Base-by-base conservation (phyloP, 1,140 invertebrate genomes). In the Zaprionus ghesquierei region DNA sequence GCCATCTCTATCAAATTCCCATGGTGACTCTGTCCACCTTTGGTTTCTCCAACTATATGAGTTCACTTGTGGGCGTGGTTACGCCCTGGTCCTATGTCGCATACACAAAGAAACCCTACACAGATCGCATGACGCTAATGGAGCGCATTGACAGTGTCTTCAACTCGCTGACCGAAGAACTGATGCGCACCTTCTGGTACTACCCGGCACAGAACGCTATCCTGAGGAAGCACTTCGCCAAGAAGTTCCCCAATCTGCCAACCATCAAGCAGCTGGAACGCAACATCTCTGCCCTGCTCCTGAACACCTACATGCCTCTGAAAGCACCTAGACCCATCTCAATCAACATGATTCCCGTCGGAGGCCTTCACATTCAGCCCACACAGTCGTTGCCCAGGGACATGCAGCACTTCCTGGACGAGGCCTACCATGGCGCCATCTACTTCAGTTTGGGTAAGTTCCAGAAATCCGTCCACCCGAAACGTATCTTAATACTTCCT, bases 391-490 rank as follows among this genome's bases (percentile, higher is more conserved):
- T 93, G 60, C 91, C 93, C 2, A 22, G 76, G 20, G 75, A 70
- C 8, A 71, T 90, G 5, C 63, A 90, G 15, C 58, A 25, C 41
- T 90, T 90, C 41, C 44, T 93, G 0, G 92, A 93, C 62, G 84
- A 79, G 2, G 91, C 93, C 0, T 78, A 74, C 4, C 69, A 94
- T 49, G 94, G 94, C 3, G 93, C 93, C 10, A 92, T 95, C 1
- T 94, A 93, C 66, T 93, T 95, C 31, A 94, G 93, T 68, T 77
- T 94, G 51, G 94, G 94, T 25, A 59, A 62, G 69, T 53, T 23
- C 25, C 1, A 51, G 10, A 3, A 31, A 22, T 35, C 25, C 22
- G 13, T 12, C 6, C 18, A 23, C 13, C 27, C 13, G 22, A 27
- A 51, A n/a, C 12, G 6, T 46, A 44, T n/a, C 51, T 15, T 58